A percentile compares a stretch with the other conserved stretches of the same genome.
Conservation (phyloP, 2,888 invertebrate species). For the Melitaea athalia region DNA sequence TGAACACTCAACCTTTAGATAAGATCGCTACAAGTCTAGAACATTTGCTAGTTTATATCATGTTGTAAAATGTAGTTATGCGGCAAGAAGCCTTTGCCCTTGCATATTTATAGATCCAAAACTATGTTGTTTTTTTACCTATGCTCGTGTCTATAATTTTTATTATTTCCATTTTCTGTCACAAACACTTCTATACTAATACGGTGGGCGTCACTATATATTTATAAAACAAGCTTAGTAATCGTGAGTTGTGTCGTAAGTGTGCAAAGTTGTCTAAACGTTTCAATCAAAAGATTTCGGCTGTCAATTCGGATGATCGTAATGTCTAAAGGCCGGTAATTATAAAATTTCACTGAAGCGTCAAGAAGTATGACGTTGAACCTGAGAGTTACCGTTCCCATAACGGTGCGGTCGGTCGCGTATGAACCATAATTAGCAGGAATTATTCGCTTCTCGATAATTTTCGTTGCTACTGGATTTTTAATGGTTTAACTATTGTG, state of each 20-base stretch:
- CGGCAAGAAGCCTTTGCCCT: conserved; percentile 26
- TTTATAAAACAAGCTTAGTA: not conserved
- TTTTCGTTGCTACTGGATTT: conserved; percentile 38
- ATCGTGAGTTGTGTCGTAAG: no score
- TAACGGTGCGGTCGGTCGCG: conserved; percentile 37
- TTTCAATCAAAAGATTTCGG: conserved; percentile 14
- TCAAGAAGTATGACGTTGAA: conserved; percentile 39
- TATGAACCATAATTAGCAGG: conserved; percentile 32
- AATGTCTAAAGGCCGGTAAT: conserved; percentile 47
- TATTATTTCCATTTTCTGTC: no score
- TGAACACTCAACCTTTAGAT: conserved; percentile 26
- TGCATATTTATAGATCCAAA: conserved; percentile 22
- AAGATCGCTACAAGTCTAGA: conserved; percentile 18
- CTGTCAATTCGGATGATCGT: conserved; percentile 15
- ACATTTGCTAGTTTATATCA: conserved; percentile 15
- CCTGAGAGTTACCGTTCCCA: conserved; percentile 49
- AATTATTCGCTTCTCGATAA: conserved; percentile 40
- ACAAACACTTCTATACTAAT: no score
- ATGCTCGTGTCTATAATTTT: not conserved
- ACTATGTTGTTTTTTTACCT: conserved; percentile 7
- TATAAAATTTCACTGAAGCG: conserved; percentile 31
- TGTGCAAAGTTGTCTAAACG: not conserved
- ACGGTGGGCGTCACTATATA: no score
- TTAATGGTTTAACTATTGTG: conserved; percentile 14
- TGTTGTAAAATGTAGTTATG: conserved; percentile 19